A percentile compares a stretch with the other conserved stretches of the same genome.
These are phyloP conservation scores for Lacanobia wlatinum DNA, from an alignment of 2,888 invertebrate genomes.

Conservation along the genomic window DNA sequence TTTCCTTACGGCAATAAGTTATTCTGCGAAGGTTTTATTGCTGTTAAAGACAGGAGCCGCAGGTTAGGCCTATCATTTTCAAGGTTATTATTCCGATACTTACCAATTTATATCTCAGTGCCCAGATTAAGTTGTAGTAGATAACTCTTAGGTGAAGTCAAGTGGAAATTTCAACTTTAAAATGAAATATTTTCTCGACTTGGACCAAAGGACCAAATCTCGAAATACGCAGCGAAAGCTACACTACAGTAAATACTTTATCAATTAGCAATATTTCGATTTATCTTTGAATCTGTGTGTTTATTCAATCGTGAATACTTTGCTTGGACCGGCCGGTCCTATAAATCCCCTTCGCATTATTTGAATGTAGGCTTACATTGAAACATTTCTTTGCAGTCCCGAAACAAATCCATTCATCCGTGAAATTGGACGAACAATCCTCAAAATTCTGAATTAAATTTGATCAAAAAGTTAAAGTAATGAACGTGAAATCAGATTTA, in stretches of 20 bases:
- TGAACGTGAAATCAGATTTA: constrained; percentile 81
- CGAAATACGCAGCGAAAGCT: constrained; percentile 26
- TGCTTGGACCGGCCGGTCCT: constrained; percentile 76
- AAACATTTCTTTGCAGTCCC: constrained; percentile 85
- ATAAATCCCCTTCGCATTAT: constrained; percentile 84
- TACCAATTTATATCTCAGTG: constrained; percentile 14
- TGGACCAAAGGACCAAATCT: constrained; percentile 15
- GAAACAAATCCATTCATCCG: constrained; percentile 87
- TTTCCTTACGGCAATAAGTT: constrained; percentile 48
- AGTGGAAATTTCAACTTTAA: background rate
- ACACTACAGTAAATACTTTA: constrained; percentile 62
- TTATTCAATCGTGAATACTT: constrained; percentile 81
- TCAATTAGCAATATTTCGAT: constrained; percentile 71
- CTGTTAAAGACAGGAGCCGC: constrained; percentile 38
- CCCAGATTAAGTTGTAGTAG: background rate
- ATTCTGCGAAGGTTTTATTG: constrained; percentile 38
- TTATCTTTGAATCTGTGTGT: constrained; percentile 69
- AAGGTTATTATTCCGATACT: constrained; percentile 9
- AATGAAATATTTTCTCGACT: background rate
- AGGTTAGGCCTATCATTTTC: constrained; percentile 27
- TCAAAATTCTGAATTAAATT: constrained; percentile 86
- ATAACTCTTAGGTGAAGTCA: background rate
- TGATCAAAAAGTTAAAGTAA: constrained; percentile 87
- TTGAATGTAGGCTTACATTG: constrained; percentile 85
- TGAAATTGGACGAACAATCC: constrained; percentile 86